phyloP scores from a whole-genome alignment of 1,140 invertebrate species.

The Dinoponera quadriceps region DNA sequence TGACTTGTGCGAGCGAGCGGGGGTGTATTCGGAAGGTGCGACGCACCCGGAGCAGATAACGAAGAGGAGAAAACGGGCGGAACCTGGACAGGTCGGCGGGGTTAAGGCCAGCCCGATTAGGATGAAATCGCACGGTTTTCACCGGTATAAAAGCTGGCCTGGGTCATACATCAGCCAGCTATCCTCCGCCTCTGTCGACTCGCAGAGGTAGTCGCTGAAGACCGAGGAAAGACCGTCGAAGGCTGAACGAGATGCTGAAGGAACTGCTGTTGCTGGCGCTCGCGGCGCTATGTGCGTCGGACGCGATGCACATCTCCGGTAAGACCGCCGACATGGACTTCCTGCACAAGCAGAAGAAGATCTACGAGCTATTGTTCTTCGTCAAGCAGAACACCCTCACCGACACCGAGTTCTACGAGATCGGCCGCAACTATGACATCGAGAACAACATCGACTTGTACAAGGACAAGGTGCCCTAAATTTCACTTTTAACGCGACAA shows the following conservation, averaged over 20 bases:
- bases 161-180: neutral
- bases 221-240: neutral
- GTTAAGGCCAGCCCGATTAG: slow-evolving; percentile 49
- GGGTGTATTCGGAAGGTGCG: neutral
- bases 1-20: neutral
- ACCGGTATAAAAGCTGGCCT: slow-evolving; percentile 56
- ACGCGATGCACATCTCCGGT: neutral
- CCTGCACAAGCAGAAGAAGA: slow-evolving; percentile 87
- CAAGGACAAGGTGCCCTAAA: slow-evolving; percentile 75
- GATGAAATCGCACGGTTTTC: slow-evolving; percentile 13
- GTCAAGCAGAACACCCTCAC: slow-evolving; percentile 86
- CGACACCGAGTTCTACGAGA: slow-evolving; percentile 84
- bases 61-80: neutral
- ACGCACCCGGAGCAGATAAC: slow-evolving; percentile 10
- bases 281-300: slow-evolving; percentile 41
- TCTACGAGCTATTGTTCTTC: slow-evolving; percentile 88
- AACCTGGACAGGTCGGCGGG: slow-evolving; percentile 5
- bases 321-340: slow-evolving; percentile 75
- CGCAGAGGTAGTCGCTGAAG: neutral
- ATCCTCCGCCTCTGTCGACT: slow-evolving; percentile 33
- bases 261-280: slow-evolving; percentile 54
- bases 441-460: slow-evolving; percentile 85
- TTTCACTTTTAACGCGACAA: neutral
- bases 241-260: slow-evolving; percentile 59
- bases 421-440: slow-evolving; percentile 86